Conservation (phyloP, 2,888 invertebrate genomes). For the Orchesellides sinensis region DNA sequence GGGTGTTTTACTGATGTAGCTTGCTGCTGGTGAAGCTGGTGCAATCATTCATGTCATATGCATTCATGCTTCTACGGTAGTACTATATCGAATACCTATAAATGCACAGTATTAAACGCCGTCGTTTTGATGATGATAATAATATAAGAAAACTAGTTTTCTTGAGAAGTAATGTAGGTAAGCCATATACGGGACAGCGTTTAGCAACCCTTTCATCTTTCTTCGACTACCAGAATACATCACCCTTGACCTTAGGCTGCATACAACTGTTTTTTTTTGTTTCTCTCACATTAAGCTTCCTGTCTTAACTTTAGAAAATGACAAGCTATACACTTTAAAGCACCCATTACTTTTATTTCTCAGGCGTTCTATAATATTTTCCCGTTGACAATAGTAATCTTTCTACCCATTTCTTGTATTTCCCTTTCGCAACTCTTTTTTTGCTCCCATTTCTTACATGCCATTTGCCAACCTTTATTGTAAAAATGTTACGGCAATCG, state of each 20-base stretch:
- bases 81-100: no score
- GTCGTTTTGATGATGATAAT: no score
- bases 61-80: no score
- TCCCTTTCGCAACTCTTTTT: slow-evolving; percentile 22
- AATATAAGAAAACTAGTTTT: slow-evolving; percentile 63
- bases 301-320: slow-evolving; percentile 59
- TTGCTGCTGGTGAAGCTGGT: neutral
- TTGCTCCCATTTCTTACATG: slow-evolving; percentile 33
- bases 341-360: neutral
- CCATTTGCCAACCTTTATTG: neutral
- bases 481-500: slow-evolving; percentile 40
- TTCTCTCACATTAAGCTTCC: slow-evolving; percentile 62
- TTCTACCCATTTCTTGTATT: slow-evolving; percentile 34
- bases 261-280: slow-evolving; percentile 61
- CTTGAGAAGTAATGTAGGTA: slow-evolving; percentile 51
- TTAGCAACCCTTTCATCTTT: neutral
- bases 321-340: slow-evolving; percentile 16
- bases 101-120: slow-evolving; percentile 35
- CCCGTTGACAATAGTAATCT: slow-evolving; percentile 40
- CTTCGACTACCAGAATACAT: no score
- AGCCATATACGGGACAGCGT: neutral
- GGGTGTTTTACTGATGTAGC: slow-evolving; percentile 2
- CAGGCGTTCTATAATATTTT: slow-evolving; percentile 2
- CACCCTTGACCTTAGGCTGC: slow-evolving; percentile 59
- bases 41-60: neutral